Percentiles rank a stretch among this genome's conserved stretches.
Evolutionary conservation across 2,888 invertebrate genomes (phyloP).

Genomic region (Hecatera dysodea): DNA sequence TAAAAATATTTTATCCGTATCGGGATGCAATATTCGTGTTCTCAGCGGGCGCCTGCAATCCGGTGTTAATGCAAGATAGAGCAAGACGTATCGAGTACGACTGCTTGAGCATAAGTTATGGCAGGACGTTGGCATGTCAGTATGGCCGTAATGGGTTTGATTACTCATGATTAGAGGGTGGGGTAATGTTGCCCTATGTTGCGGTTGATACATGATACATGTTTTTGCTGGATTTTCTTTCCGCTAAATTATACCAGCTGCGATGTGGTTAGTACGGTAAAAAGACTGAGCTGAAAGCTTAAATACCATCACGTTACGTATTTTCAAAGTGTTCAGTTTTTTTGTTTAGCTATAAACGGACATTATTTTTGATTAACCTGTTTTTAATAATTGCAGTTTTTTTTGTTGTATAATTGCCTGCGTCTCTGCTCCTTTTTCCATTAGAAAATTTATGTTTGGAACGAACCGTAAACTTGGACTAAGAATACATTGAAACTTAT

Average conservation of each 20-base stretch:
- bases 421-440: neutral
- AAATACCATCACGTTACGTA: too few relatives aligned
- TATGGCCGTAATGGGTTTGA: slow-evolving; percentile 15
- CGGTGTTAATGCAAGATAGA: slow-evolving; percentile 40
- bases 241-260: too few relatives aligned
- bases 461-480: too few relatives aligned
- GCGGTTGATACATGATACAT: neutral
- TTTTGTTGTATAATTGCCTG: too few relatives aligned
- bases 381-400: neutral
- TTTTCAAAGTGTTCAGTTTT: neutral
- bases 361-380: neutral
- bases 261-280: too few relatives aligned
- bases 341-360: neutral
- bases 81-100: slow-evolving; percentile 27
- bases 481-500: neutral
- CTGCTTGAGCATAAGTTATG: slow-evolving; percentile 28
- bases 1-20: slow-evolving; percentile 41
- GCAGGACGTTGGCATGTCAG: slow-evolving; percentile 9
- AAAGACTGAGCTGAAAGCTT: too few relatives aligned
- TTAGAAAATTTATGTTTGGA: neutral
- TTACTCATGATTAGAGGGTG: slow-evolving; percentile 21
- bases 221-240: too few relatives aligned
- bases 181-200: neutral
- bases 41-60: neutral
- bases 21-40: slow-evolving; percentile 34